phyloP scores from a whole-genome alignment of 2,113 vertebrate genomes.

The Pygoscelis antarcticus region DNA sequence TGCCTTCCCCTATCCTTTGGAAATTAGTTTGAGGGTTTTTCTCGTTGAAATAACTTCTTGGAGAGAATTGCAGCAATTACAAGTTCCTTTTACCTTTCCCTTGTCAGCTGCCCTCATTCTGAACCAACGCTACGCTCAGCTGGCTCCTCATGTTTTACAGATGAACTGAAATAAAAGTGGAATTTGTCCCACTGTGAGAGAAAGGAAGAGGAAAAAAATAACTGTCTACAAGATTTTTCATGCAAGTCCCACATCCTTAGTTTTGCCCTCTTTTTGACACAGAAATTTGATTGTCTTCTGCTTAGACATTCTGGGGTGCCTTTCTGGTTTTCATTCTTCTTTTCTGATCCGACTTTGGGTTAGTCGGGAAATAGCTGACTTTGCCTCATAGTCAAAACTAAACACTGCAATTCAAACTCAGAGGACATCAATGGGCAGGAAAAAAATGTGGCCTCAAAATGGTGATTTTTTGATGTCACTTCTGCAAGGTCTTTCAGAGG shows the following conservation, averaged over 20 bases:
- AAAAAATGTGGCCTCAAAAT: background rate
- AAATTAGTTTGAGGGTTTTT: background rate
- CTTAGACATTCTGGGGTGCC: background rate
- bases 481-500: background rate
- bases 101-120: conserved; percentile 31
- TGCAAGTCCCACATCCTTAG: conserved; percentile 23
- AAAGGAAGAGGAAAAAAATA: background rate
- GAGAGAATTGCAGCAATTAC: background rate
- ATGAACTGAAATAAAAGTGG: conserved; percentile 51
- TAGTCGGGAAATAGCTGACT: background rate
- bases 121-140: background rate
- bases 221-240: conserved; percentile 10
- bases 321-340: conserved; percentile 11
- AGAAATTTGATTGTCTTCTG: conserved; percentile 2
- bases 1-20: background rate
- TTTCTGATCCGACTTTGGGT: background rate
- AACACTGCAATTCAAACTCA: background rate
- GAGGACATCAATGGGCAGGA: background rate
- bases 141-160: conserved; percentile 56
- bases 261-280: conserved; percentile 29
- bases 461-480: background rate
- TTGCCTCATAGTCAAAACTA: conserved; percentile 5
- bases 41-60: background rate
- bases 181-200: conserved; percentile 53
- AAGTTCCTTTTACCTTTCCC: conserved; percentile 34